Base-by-base conservation (phyloP, 1,140 invertebrate genomes). In the Drosophila varians region DNA sequence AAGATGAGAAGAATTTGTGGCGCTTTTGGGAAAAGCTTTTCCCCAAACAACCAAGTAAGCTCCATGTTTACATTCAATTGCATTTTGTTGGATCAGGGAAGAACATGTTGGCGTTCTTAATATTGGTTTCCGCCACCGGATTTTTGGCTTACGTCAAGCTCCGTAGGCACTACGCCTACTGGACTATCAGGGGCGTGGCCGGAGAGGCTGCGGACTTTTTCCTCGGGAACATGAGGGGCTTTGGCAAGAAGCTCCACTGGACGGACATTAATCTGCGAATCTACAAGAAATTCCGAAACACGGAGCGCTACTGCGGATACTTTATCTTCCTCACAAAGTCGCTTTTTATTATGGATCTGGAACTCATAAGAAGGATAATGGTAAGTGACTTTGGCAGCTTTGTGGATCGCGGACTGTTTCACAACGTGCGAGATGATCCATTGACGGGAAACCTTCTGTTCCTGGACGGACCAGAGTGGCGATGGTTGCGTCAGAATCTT, bases 321-420 rank as follows among this genome's bases (percentile, higher is more conserved):
- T 91, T 77, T 7, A 76, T 69, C 0, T 83, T 89, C 40, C 0
- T 90, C 0, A 72, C 25, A 18, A 78, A 74, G n/a, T 75, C 77
- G 0, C 25, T 76, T 1, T 75, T 89, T 9, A 54, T 91, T 0
- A 70, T 80, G 42, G 89, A 90, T 26, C 21, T 80, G 14, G 79
- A 92, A 26, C 65, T 94, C n/a, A 87, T 93, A 2, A 92, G 92
- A 48, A 76, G 90, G 16, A 92, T 94, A 36, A 77, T 94, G 25
- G 77, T 93, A 5, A 93, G 92, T 23, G 93, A 94, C 72, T 94
- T 94, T 69, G 77, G 91, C 9, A 83, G 92, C 70, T 94, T 94
- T 57, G 77, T 92, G 48, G 92, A 93, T 62, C 84, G 92, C 8
- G 92, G 92, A 68, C 83, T 92, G 45, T 92, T 88, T 70, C 78